Base-by-base conservation (phyloP, 2,888 invertebrate genomes). In the Nemoura dubitans region DNA sequence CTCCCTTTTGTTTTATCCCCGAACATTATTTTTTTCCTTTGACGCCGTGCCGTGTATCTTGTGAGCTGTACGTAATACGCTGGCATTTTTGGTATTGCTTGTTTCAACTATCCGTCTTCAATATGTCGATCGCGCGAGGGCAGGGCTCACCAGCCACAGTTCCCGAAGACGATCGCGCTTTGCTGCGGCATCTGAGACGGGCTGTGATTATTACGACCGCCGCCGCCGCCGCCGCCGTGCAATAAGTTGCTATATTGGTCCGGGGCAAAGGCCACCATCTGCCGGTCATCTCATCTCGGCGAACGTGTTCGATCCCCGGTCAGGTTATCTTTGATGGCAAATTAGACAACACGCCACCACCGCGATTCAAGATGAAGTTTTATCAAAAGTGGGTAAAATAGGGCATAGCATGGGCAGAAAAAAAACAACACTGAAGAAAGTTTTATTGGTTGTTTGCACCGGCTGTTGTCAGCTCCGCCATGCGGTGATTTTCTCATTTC, bases 401-500 rank as follows among this genome's bases (percentile, higher is more conserved):
- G 28, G 81, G 27, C n/a, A n/a, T n/a, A 30, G 81, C 28, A 81
- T 5, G 43, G 59, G 36, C 10, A 36, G 10, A 84, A 84, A 84
- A 59, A 81, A 81, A 6, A 26, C 27, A 30, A 21, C 81, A 21
- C 6, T 36, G 10, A 83, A 80, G 85, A 85, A 87, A 87, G 87
- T 87, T 87, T 87, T 87, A 87, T 87, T 87, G 87, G 85, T 83
- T 85, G 85, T 85, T 84, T 84, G 76, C 84, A 25, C 84, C 84
- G 43, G 84, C 29, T 84, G 84, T 59, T 83, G 36, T 36, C 43
- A 83, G 83, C 83, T 10, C 21, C 42, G 26, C 83, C 83, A 42
- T 42, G 83, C 83, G 83, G 42, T 83, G 83, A 83, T 83, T 83
- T 83, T 83, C 83, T 83, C 83, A 42, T 83, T 42, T 83, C 83